A percentile compares a stretch with the other conserved stretches of the same genome.
Conservation (phyloP, 1,140 invertebrate genomes). For the Apis laboriosa region DNA sequence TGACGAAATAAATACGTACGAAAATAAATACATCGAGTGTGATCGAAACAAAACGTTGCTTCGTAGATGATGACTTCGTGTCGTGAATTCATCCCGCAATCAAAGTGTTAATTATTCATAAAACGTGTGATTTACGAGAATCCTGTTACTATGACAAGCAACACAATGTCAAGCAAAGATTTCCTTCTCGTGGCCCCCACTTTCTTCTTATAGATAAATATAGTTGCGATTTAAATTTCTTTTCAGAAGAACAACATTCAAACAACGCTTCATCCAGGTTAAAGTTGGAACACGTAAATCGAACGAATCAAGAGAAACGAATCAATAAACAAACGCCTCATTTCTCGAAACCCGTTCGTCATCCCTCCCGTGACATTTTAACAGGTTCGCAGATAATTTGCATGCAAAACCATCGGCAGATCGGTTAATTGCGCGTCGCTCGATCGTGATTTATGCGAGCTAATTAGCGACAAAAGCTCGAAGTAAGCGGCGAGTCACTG, state of each 20-base stretch:
- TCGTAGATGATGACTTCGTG: too few relatives aligned
- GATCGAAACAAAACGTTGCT: too few relatives aligned
- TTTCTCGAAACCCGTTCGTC: slow-evolving; percentile 6
- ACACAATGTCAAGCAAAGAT: too few relatives aligned
- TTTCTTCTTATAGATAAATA: too few relatives aligned
- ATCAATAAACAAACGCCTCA: slow-evolving; percentile 5
- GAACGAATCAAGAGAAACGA: background rate
- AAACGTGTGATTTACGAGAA: too few relatives aligned
- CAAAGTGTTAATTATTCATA: too few relatives aligned
- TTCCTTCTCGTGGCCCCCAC: too few relatives aligned
- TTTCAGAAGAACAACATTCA: background rate
- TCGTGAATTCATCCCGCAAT: too few relatives aligned
- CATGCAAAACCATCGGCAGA: slow-evolving; percentile 26
- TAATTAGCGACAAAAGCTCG: slow-evolving; percentile 49
- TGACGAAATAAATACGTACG: too few relatives aligned
- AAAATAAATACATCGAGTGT: too few relatives aligned
- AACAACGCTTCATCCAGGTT: background rate
- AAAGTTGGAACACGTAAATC: background rate
- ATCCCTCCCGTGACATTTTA: slow-evolving; percentile 1
- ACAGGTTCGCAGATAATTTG: slow-evolving; percentile 9
- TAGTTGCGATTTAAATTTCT: too few relatives aligned
- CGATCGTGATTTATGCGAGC: slow-evolving; percentile 50
- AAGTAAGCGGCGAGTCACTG: slow-evolving; percentile 36
- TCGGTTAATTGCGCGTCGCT: slow-evolving; percentile 41
- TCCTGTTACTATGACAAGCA: too few relatives aligned